These are phyloP conservation scores for Diacarnus erythraeanus DNA, from an alignment of 37 sponge, comb jelly and placozoan genomes.

Conservation along the genomic window DNA sequence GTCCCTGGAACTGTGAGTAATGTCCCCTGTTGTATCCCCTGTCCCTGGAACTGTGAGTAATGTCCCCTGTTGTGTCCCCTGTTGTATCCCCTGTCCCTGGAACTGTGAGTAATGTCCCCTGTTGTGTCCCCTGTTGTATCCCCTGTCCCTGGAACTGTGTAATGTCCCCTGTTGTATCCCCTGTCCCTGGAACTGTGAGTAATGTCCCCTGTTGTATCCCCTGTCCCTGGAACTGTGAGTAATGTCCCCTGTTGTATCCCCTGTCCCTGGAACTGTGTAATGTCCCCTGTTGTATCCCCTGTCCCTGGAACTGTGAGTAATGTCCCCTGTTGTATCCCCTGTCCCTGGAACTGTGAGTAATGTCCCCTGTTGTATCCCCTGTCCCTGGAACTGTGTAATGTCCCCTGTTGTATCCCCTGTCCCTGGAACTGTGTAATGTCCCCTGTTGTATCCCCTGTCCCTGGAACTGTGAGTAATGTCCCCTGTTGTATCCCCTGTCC, in stretches of 20 bases:
- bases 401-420: conserved; percentile 39
- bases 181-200: conserved; percentile 75
- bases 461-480: conserved; percentile 75
- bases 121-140: conserved; percentile 29
- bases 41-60: conserved; percentile 76
- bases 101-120: conserved; percentile 63
- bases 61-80: no score
- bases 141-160: conserved; percentile 71
- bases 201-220: conserved; percentile 19
- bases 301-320: conserved; percentile 76
- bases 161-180: conserved; percentile 34
- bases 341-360: conserved; percentile 76
- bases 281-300: conserved; percentile 23
- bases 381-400: conserved; percentile 75
- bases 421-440: conserved; percentile 71
- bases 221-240: conserved; percentile 75
- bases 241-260: conserved; percentile 19
- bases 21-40: conserved; percentile 23
- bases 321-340: conserved; percentile 23
- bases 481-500: conserved; percentile 40
- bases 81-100: conserved; percentile 63
- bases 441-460: conserved; percentile 46
- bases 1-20: conserved; percentile 76
- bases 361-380: conserved; percentile 23
- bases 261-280: conserved; percentile 76